These are phyloP conservation scores for Heterodera filipjevi DNA, from an alignment of 2,888 invertebrate genomes.

Conservation along the genomic window DNA sequence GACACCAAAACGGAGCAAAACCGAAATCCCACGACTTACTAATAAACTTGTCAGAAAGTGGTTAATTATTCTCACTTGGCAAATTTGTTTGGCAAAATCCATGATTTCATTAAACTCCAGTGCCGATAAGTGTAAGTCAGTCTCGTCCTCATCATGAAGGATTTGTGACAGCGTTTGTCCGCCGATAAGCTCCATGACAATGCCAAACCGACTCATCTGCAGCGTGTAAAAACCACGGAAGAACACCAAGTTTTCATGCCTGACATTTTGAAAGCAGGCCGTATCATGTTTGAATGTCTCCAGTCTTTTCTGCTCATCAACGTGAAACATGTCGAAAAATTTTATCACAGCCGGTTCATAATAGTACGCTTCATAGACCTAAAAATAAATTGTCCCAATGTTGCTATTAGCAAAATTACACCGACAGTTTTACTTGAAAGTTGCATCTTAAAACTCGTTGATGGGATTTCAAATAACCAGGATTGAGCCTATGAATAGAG, in stretches of 20 bases:
- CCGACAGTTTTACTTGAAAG: no score
- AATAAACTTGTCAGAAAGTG: no score
- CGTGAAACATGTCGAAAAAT: constrained; percentile 85
- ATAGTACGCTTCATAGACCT: constrained; percentile 80
- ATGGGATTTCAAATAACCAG: no score
- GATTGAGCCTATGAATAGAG: no score
- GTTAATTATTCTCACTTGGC: no score
- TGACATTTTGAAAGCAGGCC: constrained; percentile 89
- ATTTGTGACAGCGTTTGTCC: constrained; percentile 21
- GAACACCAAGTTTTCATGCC: constrained; percentile 95
- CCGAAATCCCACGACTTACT: no score
- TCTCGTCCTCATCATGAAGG: constrained; percentile 25
- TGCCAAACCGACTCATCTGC: constrained; percentile 87
- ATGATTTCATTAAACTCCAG: constrained; percentile 66
- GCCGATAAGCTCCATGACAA: constrained; percentile 91
- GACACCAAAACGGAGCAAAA: no score
- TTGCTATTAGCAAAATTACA: no score
- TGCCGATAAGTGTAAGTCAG: neutral
- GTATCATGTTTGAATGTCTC: constrained; percentile 94
- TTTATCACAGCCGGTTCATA: constrained; percentile 86
- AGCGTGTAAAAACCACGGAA: constrained; percentile 97
- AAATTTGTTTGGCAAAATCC: constrained; percentile 91
- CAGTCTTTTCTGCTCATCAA: constrained; percentile 77
- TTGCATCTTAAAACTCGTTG: no score
- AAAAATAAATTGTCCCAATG: no score